phyloP scores from a whole-genome alignment of 2,888 invertebrate genomes.

The Dryococelus australis region DNA sequence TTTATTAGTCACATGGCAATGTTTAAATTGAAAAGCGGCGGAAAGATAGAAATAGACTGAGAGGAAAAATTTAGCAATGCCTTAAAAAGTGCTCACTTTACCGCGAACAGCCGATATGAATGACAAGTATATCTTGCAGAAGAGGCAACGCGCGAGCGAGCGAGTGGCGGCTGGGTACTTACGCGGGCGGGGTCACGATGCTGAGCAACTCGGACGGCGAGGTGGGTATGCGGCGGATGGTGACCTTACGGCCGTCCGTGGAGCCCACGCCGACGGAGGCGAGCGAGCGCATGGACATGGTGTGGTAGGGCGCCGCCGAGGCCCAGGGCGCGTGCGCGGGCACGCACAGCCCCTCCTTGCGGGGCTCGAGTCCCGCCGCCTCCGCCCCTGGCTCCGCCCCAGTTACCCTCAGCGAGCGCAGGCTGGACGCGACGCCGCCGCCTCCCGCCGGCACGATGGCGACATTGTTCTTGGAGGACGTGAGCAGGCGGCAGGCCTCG shows the following conservation, averaged over 20 bases:
- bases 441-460: constrained; percentile 34
- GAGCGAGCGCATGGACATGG: constrained; percentile 76
- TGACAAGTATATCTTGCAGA: too few species aligned
- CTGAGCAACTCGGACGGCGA: constrained; percentile 86
- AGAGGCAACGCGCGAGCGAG: too few species aligned
- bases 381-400: background rate
- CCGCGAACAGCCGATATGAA: too few species aligned
- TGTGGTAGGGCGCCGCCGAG: constrained; percentile 63
- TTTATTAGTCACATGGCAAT: too few species aligned
- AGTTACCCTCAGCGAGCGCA: constrained; percentile 36
- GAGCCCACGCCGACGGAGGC: constrained; percentile 89
- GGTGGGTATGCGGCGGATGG: constrained; percentile 82
- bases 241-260: constrained; percentile 86
- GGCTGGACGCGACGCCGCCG: constrained; percentile 35
- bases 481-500: constrained; percentile 32
- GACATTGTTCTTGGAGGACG: constrained; percentile 35
- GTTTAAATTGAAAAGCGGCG: too few species aligned
- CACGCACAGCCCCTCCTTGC: constrained; percentile 54
- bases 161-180: too few species aligned
- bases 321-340: constrained; percentile 34
- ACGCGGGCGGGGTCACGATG: constrained; percentile 68
- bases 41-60: too few species aligned
- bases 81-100: too few species aligned
- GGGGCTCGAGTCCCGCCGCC: background rate
- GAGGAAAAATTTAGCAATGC: too few species aligned